phyloP scores from a whole-genome alignment of 2,797 vertebrate genomes.

The Dromococcyx pavoninus region DNA sequence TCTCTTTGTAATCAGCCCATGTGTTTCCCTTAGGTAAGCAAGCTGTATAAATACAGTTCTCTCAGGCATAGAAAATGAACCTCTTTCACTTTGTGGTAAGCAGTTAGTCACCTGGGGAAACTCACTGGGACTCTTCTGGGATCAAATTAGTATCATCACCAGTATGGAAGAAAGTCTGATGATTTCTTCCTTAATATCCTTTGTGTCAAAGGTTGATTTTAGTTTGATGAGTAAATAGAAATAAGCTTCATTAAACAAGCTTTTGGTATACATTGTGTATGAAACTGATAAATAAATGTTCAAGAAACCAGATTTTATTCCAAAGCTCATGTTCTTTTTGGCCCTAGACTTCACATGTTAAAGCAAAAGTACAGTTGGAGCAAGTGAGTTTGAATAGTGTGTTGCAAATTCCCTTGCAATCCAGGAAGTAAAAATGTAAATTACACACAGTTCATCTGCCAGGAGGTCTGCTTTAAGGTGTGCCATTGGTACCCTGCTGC shows the following conservation, averaged over 20 bases:
- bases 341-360: background rate
- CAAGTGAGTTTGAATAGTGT: background rate
- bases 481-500: background rate
- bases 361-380: background rate
- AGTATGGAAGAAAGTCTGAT: background rate
- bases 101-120: background rate
- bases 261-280: fast-evolving
- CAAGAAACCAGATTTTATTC: background rate
- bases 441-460: background rate
- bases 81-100: background rate
- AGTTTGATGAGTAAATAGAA: background rate
- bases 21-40: background rate
- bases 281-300: background rate
- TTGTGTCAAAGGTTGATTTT: background rate
- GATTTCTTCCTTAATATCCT: background rate
- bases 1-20: background rate
- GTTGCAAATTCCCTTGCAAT: background rate
- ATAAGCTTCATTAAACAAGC: background rate
- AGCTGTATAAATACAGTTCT: background rate
- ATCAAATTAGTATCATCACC: background rate
- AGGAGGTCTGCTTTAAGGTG: background rate
- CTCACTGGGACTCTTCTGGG: background rate
- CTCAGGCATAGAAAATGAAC: background rate
- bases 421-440: background rate
- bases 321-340: background rate